These are phyloP conservation scores for Acanthopagrus latus DNA, from an alignment of 2,797 vertebrate species.

Conservation along the genomic window DNA sequence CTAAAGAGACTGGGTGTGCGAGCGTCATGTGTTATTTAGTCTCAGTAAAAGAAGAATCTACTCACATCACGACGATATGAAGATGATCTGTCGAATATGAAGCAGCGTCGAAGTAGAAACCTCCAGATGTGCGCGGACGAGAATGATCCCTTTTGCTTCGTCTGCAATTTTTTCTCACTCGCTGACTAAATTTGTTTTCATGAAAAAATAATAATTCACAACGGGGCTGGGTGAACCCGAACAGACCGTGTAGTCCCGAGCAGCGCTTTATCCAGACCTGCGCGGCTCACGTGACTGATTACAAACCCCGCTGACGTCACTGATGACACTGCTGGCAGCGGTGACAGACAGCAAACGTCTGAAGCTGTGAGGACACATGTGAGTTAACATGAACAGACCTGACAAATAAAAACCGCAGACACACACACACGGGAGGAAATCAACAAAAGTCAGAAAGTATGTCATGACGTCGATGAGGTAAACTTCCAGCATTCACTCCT, in stretches of 20 bases:
- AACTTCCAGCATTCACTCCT: no score
- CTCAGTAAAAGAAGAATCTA: slow-evolving; percentile 53
- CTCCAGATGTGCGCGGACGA: not conserved
- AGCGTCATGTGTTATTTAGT: slow-evolving; percentile 24
- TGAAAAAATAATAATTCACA: not conserved
- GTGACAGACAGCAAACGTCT: slow-evolving; percentile 38
- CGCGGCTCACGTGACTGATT: slow-evolving; percentile 83
- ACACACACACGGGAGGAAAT: no score
- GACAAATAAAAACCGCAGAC: not conserved
- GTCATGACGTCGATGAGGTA: no score
- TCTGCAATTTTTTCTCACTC: not conserved
- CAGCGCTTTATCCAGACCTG: slow-evolving; percentile 81
- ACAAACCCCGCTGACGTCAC: slow-evolving; percentile 80
- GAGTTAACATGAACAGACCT: not conserved
- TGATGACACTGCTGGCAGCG: slow-evolving; percentile 57
- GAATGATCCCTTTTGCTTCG: not conserved
- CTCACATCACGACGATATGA: slow-evolving; percentile 73
- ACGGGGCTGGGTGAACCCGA: slow-evolving; percentile 19
- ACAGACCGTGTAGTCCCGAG: slow-evolving; percentile 42
- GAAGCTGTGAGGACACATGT: slow-evolving; percentile 23
- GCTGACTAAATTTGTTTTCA: not conserved
- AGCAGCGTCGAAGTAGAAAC: slow-evolving; percentile 33
- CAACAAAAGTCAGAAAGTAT: no score
- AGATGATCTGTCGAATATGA: slow-evolving; percentile 49
- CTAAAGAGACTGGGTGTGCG: not conserved